These are phyloP conservation scores for Stenurella melanura DNA, from an alignment of 2,888 invertebrate genomes.

Conservation along the genomic window DNA sequence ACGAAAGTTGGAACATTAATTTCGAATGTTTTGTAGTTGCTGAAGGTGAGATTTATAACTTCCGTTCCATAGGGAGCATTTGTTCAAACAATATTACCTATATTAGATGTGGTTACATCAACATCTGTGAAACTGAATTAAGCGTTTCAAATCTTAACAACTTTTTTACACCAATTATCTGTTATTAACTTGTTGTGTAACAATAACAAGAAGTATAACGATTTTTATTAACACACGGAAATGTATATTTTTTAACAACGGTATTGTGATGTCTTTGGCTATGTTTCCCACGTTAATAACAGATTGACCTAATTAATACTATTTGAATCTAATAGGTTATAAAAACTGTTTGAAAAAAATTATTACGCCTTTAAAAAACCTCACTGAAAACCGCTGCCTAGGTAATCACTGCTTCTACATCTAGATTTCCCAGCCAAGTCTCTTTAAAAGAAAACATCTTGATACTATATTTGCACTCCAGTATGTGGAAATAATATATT, in stretches of 20 bases:
- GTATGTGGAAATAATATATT: too few species aligned
- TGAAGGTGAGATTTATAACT: constrained; percentile 2
- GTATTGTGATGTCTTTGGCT: neutral
- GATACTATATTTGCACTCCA: too few species aligned
- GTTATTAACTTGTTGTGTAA: neutral
- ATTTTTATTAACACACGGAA: neutral
- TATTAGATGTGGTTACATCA: neutral
- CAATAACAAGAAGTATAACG: neutral
- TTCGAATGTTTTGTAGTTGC: neutral
- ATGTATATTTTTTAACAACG: neutral
- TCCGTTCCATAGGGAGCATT: neutral
- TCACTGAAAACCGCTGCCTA: too few species aligned
- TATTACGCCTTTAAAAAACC: too few species aligned
- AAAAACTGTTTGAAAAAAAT: too few species aligned
- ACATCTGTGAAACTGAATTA: neutral
- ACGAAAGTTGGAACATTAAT: too few species aligned
- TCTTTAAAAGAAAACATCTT: too few species aligned
- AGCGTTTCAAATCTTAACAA: neutral
- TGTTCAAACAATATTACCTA: neutral
- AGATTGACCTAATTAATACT: neutral
- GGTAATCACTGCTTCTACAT: too few species aligned
- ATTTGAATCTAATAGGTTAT: too few species aligned
- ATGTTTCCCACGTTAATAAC: neutral
- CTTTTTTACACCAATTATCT: neutral
- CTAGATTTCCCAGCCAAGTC: too few species aligned